Evolutionary conservation across 2,113 vertebrate genomes (phyloP), one percentile per base, ranked within the genome.

Genomic region (Albula goreensis): DNA sequence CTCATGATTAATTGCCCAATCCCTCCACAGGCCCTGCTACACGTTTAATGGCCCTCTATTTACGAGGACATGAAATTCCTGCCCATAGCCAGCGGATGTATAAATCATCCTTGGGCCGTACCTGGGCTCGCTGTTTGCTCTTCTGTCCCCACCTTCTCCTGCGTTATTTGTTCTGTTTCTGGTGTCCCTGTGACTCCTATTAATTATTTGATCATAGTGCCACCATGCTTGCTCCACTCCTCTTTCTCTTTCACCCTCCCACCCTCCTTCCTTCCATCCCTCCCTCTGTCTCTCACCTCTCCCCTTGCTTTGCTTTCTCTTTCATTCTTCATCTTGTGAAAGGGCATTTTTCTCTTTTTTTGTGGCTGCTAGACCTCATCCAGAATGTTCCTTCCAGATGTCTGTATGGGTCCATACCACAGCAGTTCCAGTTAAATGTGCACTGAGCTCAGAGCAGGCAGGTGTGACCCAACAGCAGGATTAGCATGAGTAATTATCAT

Each of bases 21-120:
- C 88, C 83, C 66, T 31, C 70, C 50, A 51, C 85, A 82, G 87
- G 81, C 84, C 78, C 87, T 77, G 48, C 70, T 88, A 80, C 70
- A 86, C 89, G 88, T 89, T 91, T 90, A 90, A 90, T 88, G 86
- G 88, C n/a, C 80, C 48, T 85, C 84, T 86, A 83, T 90, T 90
- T 91, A 89, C 83, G 80, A 88, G 85, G 86, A 88, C 83, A 85
- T 86, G 86, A 83, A 83, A 85, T 88, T 88, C 82, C 60, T 84
- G 57, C 49, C 81, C 86, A 60, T 52, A 63, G 81, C 78, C 87
- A 87, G 85, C 66, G 89, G 85, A 89, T 70, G 84, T 88, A 91
- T 88, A 91, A 91, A 92, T 90, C 86, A 90, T 83, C 78, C 81
- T 83, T 74, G 80, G 52, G 86, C 70, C 84, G 89, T 80, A 83